Evolutionary conservation across 2,888 invertebrate genomes (phyloP).

Genomic region (Drosophila melanosoma): DNA sequence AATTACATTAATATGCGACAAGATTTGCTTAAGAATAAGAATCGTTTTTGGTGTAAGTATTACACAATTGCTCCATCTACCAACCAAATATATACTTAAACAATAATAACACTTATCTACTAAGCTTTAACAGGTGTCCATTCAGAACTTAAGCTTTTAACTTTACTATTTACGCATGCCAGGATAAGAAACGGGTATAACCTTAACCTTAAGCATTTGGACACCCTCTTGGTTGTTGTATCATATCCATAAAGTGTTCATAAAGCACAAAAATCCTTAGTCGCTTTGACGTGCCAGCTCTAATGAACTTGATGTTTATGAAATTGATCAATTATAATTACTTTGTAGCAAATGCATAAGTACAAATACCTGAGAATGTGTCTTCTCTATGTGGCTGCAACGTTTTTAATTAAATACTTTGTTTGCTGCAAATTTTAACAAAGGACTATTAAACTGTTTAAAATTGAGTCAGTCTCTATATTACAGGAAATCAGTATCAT

Average conservation of each 20-base stretch:
- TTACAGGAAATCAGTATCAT: conserved; percentile 35
- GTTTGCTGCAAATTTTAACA: neutral
- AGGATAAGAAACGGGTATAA: neutral
- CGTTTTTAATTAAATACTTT: neutral
- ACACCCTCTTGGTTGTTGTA: neutral
- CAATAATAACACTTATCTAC: neutral
- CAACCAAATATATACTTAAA: neutral
- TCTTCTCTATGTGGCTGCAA: neutral
- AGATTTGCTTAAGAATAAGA: neutral
- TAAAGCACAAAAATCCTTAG: neutral
- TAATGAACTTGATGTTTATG: neutral
- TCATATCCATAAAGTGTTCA: neutral
- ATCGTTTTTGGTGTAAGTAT: conserved; percentile 29
- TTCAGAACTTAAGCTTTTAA: neutral
- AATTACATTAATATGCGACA: neutral
- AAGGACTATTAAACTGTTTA: neutral
- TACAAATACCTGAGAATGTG: neutral
- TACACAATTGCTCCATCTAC: neutral
- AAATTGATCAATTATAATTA: neutral
- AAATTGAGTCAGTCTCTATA: conserved; percentile 7
- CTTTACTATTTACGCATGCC: neutral
- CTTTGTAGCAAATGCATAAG: neutral
- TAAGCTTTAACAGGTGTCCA: conserved; percentile 38
- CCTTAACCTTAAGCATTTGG: neutral
- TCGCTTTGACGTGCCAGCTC: neutral